Percentiles rank a stretch among this genome's conserved stretches.
Evolutionary conservation across 2,113 vertebrate species (phyloP).

Genomic region (Polypterus senegalus): DNA sequence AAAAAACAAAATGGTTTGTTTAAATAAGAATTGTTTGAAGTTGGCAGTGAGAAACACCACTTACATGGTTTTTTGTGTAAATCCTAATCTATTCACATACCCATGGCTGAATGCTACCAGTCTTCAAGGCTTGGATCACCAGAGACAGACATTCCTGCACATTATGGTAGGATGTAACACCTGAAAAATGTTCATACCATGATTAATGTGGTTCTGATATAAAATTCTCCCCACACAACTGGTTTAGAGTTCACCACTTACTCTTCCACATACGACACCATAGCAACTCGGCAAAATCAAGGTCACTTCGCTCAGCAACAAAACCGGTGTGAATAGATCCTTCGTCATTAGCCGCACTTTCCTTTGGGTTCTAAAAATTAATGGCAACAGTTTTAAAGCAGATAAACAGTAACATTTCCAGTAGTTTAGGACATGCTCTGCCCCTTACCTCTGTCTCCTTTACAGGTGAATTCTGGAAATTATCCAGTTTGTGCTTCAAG

Average conservation of each 20-base stretch:
- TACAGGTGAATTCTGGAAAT: slow-evolving; percentile 32
- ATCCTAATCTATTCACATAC: slow-evolving; percentile 39
- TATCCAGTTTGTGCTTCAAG: slow-evolving; percentile 56
- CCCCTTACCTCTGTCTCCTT: slow-evolving; percentile 51
- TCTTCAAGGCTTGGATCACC: slow-evolving; percentile 62
- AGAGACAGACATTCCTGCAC: slow-evolving; percentile 65
- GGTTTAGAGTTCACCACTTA: slow-evolving; percentile 31
- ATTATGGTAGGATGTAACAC: slow-evolving; percentile 76
- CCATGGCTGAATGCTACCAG: slow-evolving; percentile 78
- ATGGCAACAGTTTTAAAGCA: background rate
- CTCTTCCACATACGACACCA: slow-evolving; percentile 83
- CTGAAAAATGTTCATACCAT: slow-evolving; percentile 30
- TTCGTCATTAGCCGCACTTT: slow-evolving; percentile 45
- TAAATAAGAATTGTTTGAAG: too few relatives aligned
- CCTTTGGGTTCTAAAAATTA: slow-evolving; percentile 36
- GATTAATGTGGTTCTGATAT: too few relatives aligned
- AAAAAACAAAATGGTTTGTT: too few relatives aligned
- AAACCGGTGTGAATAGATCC: slow-evolving; percentile 50
- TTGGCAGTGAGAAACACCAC: too few relatives aligned
- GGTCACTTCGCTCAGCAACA: slow-evolving; percentile 62
- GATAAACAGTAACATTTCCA: background rate
- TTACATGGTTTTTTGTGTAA: background rate
- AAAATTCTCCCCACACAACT: too few relatives aligned
- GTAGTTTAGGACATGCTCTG: slow-evolving; percentile 1
- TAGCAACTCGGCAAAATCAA: slow-evolving; percentile 85